Evolutionary conservation across 1,140 invertebrate genomes (phyloP), one percentile per base, ranked within the genome.

Genomic region (Neotoxoptera formosana): DNA sequence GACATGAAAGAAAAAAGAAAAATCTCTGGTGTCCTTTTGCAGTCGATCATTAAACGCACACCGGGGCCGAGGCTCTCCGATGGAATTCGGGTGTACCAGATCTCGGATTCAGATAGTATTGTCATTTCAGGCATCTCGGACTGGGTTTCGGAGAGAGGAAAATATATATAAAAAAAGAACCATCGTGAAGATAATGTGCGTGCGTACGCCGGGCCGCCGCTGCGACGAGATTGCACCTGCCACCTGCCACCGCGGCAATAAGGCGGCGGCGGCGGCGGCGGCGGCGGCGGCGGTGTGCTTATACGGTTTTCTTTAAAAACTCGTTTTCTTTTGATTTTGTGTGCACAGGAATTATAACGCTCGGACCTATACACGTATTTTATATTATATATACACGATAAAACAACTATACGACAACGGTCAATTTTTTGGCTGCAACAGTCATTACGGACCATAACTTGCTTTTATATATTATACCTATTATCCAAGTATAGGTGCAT

Each of bases 261-360:
- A 20, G 81, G 81, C 60, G 30, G n/a, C n/a, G n/a, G n/a, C n/a
- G n/a, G n/a, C n/a, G n/a, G n/a, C n/a, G n/a, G n/a, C n/a, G n/a
- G n/a, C n/a, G n/a, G n/a, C n/a, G n/a, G n/a, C 7, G 76, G 91
- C 81, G 41, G 90, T 45, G 48, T 93, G 48, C 91, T 83, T 56
- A 84, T 86, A 93, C 81, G 91, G 91, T 93, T 93, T 92, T 56
- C 91, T 93, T 93, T 56, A 86, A 93, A 93, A 93, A 93, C 91
- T 86, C 81, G 91, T 93, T 93, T 93, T 86, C 81, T 86, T 93
- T 56, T 53, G 91, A 93, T 93, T 93, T 93, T 56, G 81, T 93
- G 91, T 93, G 76, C 91, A 84, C 91, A 93, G 81, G 81, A 93
- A 93, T 93, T 93, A 93, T 86, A 93, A 86, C 81, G 48, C 91